Evolutionary conservation across 1,140 invertebrate species (phyloP).

Genomic region (Brachionus asplanchnoidis): DNA sequence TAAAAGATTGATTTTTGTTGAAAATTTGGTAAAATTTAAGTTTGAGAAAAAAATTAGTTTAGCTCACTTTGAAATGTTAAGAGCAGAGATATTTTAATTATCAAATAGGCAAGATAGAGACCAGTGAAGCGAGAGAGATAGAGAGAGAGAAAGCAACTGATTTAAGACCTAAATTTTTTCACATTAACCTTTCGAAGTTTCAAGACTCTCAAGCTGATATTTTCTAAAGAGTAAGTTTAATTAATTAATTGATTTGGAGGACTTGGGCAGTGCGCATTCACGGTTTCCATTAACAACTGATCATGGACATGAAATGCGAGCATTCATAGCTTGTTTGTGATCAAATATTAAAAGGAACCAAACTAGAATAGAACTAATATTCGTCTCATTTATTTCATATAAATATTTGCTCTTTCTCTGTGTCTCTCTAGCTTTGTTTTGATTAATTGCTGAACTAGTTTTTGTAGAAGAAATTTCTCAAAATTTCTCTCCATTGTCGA

Average conservation of each 20-base stretch:
- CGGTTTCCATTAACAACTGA: not conserved
- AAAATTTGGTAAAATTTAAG: not conserved
- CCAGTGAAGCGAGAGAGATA: not conserved
- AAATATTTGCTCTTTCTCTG: slow-evolving; percentile 19
- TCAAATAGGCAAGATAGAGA: not conserved
- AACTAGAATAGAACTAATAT: not conserved
- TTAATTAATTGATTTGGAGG: not conserved
- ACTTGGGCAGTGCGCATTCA: not conserved
- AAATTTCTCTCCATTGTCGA: not conserved
- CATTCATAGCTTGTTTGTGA: not conserved
- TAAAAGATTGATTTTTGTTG: not conserved
- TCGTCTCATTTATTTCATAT: slow-evolving; percentile 20
- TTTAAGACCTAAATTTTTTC: not conserved
- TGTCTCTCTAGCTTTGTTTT: not conserved
- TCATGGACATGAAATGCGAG: not conserved
- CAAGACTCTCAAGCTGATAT: not conserved
- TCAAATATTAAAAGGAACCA: slow-evolving; percentile 28
- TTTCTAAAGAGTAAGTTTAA: not conserved
- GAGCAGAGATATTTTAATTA: not conserved
- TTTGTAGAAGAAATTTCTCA: not conserved
- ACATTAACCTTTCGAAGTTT: not conserved
- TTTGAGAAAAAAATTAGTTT: not conserved
- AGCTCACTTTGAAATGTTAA: not conserved
- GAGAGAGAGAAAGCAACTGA: not conserved
- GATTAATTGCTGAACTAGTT: slow-evolving; percentile 30